Base-by-base conservation (phyloP, 2,797 vertebrate genomes). In the Melopsittacus undulatus region DNA sequence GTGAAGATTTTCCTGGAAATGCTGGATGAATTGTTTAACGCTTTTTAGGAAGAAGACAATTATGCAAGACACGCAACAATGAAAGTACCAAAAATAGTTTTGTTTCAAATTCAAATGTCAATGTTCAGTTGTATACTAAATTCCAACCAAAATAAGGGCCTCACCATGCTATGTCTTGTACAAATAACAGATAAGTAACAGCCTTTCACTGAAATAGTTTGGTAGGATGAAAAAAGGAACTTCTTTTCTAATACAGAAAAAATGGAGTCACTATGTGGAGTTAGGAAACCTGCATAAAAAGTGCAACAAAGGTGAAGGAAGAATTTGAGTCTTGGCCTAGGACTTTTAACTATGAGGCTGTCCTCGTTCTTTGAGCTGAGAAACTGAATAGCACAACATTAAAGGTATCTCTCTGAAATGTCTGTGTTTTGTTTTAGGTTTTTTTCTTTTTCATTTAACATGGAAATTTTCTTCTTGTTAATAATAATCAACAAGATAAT, bases 11-110 rank as follows among this genome's bases (percentile, higher is more conserved):
- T 91, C 29, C 61, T 95, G 59, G 68, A 95, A 93, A 81, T 91
- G 57, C 73, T 62, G 74, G 22, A 87, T 90, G 73, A 88, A 67
- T 43, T 89, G n/a, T 92, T 94, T 78, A 94, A 82, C 74, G 51
- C 84, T 95, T 96, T 97, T 92, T 77, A 94, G 83, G 76, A 97
- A 96, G 68, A 48, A 51, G 56, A 91, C 16, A 94, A 77, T 92
- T 90, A 90, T 51, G 29, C 66, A 94, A 96, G 85, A 88, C 52
- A 64, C 22, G 84, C 49, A 88, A 89, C 76, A 95, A 63, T 87
- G 48, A 85, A 45, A 89, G 5, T 43, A 87, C 21, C 17, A 69
- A 90, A 70, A 94, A 83, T 75, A 80, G 11, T 90, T 95, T 85
- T 56, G 30, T 59, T 82, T 94, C 32, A 69, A 77, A 92, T 89